Evolutionary conservation across 2,888 invertebrate genomes (phyloP).

Genomic region (Archips xylosteana): DNA sequence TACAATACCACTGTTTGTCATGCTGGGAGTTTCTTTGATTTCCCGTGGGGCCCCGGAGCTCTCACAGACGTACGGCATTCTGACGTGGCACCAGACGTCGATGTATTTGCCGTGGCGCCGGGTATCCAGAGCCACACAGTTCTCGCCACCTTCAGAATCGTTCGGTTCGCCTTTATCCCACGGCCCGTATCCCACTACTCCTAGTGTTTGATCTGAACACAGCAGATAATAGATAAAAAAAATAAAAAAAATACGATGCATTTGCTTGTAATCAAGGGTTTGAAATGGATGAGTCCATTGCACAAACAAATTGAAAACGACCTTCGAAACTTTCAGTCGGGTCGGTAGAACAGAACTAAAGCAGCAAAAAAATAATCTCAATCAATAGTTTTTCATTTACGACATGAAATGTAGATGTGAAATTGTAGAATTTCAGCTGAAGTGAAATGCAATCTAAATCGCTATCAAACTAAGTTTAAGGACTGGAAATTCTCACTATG

Average conservation of each 20-base stretch:
- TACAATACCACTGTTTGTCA: not conserved
- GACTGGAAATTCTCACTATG: no score
- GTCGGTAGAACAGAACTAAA: no score
- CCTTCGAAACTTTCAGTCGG: no score
- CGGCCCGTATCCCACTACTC: not conserved
- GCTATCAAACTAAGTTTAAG: no score
- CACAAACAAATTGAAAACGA: no score
- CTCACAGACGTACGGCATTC: not conserved
- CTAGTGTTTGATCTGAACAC: not conserved
- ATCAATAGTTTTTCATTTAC: no score
- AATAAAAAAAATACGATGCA: not conserved
- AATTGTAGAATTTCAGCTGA: no score
- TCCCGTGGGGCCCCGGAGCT: not conserved
- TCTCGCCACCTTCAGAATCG: not conserved
- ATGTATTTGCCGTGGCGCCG: constrained; percentile 3
- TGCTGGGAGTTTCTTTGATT: not conserved
- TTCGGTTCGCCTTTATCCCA: not conserved
- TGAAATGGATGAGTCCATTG: no score
- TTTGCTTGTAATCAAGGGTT: no score
- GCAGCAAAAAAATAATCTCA: no score
- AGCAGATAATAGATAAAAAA: constrained; percentile 39
- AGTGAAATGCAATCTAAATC: no score
- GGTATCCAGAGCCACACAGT: not conserved
- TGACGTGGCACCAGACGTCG: constrained; percentile 2
- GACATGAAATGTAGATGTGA: no score